Base-by-base conservation (phyloP, 1,140 invertebrate genomes). In the Cydia splendana region DNA sequence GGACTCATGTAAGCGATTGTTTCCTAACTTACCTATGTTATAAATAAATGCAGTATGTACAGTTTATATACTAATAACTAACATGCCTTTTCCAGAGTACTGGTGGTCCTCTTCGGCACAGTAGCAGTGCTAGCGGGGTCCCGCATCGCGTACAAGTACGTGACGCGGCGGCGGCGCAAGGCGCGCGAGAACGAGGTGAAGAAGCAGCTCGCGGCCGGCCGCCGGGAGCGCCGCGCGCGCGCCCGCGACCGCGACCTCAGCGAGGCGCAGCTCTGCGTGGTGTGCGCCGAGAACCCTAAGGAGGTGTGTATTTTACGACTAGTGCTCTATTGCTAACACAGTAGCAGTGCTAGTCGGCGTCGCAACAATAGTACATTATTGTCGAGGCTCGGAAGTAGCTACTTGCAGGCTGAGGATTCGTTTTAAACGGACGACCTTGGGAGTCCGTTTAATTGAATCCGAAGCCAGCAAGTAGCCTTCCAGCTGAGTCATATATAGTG, bases 261-360 rank as follows among this genome's bases (percentile, higher is more conserved):
- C 4, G 95, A 96, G 2, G 94, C 95, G 84, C 95, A 96, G 83
- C 87, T 96, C 3, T 97, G 96, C 84, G 95, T 97, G 13, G 95
- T 97, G n/a, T 97, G 96, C 89, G 94, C 94, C 15, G 94, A 94
- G 74, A 96, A 97, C 92, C 96, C 96, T 9, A 95, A 95, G 82
- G 96, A 97, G 90, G 95, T 95, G 82, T 78, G 76, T 74, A 2
- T 7, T 6, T 6, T 38, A 38, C 4, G 34, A 7, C 34, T 38
- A 7, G 34, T 38, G 34, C 34, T 38, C 38, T 42, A 30, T 30
- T 30, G 30, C 30, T 10, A 10, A 42, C 38, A 9, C 34, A 38
- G 34, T 38, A 38, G 34, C 34, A 38, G 34, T 38, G 6, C 0
- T 38, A 38, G 34, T 38, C 2, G 34, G 34, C 34, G 4, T 38